Evolutionary conservation across 1,140 invertebrate species (phyloP), one percentile per base, ranked within the genome.

Genomic region (Cyclina sinensis): DNA sequence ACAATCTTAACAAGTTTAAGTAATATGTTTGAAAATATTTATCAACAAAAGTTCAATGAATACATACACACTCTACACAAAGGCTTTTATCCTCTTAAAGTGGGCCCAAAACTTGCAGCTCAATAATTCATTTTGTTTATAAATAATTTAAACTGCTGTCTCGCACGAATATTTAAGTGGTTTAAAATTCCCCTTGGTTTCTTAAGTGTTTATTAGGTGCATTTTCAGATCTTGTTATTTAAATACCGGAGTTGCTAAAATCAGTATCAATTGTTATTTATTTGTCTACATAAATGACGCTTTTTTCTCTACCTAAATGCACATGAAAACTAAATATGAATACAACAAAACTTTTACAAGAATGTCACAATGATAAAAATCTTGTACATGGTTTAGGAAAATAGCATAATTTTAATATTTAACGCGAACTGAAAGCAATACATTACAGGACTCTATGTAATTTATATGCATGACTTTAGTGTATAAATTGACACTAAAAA

Each of bases 111-210:
- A 30, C 3, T 51, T 32, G 74, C 39, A 16, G 30, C 24, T 48
- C 39, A 78, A 78, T 78, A 46, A 57, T 21, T 48, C 12, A 27
- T 46, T 78, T 78, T 78, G 68, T 73, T 73, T 48, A 78, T 21
- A 78, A 37, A 78, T 12, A 48, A 39, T 11, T 39, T 27, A 78
- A 78, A 78, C 30, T 46, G 48, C 11, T 51, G 43, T 51, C 27
- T 78, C 39, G 24, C 74, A 78, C 48, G 74, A 54, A 78, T 37
- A 14, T 37, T 70, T 37, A 70, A 70, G 32, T 70, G 32, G 32
- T 70, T 39, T 70, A 11, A 70, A 70, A 37, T 37, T 37, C 21
- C 65, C 32, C 65, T n/a, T 18, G 14, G 14, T 35, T 70, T 39
- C 21, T 35, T 37, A 70, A 37, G 30, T 70, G 14, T n/a, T 30